Evolutionary conservation across 23 tunicate species (phyloP).

Genomic region (Trididemnum miniatum): DNA sequence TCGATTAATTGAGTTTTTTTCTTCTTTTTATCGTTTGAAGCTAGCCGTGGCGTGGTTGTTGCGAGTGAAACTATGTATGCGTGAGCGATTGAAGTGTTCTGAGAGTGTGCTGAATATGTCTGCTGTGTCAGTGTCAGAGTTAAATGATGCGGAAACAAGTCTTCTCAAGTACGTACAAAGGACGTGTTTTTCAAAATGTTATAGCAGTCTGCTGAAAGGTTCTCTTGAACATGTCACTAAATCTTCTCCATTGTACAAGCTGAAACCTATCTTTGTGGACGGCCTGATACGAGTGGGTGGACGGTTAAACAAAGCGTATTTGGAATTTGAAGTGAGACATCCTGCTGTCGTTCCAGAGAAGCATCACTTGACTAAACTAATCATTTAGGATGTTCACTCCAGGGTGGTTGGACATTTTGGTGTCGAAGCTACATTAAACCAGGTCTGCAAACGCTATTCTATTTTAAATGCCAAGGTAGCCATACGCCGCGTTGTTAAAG

Average conservation of each 20-base stretch:
- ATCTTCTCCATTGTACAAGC: neutral
- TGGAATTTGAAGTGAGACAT: conserved; percentile 12
- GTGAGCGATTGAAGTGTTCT: neutral
- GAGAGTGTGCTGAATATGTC: neutral
- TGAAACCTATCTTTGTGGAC: neutral
- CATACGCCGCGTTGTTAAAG: no score
- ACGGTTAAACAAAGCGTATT: neutral
- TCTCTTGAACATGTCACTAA: neutral
- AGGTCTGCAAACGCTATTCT: neutral
- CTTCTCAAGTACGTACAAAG: neutral
- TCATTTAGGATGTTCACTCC: conserved; percentile 13
- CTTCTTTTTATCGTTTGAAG: conserved; percentile 11
- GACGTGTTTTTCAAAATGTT: neutral
- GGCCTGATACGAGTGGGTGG: conserved; percentile 7
- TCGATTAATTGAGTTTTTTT: neutral
- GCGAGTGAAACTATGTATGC: neutral
- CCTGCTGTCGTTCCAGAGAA: neutral
- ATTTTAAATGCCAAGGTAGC: neutral
- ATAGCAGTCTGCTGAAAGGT: neutral
- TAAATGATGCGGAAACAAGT: neutral
- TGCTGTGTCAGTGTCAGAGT: neutral
- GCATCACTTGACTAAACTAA: neutral
- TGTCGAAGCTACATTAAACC: neutral
- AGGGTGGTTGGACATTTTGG: conserved; percentile 1
- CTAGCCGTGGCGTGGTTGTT: conserved; percentile 1